Evolutionary conservation across 1,140 invertebrate genomes (phyloP).

Genomic region (Calycopis cecrops): DNA sequence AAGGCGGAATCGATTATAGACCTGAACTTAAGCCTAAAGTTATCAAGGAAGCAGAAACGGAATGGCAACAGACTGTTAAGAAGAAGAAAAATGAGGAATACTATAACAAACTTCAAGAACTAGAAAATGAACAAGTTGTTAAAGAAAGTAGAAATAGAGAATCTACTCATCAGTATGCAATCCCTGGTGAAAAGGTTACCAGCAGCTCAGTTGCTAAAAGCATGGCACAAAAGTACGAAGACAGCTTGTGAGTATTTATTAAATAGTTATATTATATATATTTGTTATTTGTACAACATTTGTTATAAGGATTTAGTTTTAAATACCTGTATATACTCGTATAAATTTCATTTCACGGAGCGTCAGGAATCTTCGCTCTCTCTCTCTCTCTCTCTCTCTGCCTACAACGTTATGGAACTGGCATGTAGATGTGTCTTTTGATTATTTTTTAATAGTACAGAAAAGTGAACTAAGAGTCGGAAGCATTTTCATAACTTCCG

Average conservation of each 20-base stretch:
- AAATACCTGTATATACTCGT: no score
- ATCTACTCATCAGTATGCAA: constrained; percentile 86
- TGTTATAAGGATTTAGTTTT: no score
- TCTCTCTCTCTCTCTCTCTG: no score
- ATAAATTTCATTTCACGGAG: no score
- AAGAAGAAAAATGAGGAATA: constrained; percentile 90
- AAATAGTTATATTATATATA: background rate
- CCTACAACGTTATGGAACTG: no score
- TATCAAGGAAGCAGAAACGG: constrained; percentile 84
- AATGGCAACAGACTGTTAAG: constrained; percentile 89
- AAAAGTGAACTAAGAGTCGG: no score
- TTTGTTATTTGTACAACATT: no score
- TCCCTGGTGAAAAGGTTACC: constrained; percentile 88
- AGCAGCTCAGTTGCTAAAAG: constrained; percentile 86
- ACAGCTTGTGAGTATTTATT: constrained; percentile 83
- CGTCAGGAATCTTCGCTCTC: no score
- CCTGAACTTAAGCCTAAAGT: constrained; percentile 81
- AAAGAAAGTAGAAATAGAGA: constrained; percentile 88
- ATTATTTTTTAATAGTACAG: no score
- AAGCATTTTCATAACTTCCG: no score
- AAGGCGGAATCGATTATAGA: constrained; percentile 76
- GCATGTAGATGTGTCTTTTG: no score
- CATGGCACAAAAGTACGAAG: constrained; percentile 90
- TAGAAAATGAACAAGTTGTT: constrained; percentile 89
- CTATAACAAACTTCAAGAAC: constrained; percentile 86